Base-by-base conservation (phyloP, 2,113 vertebrate species). In the Chloroceryle aenea region DNA sequence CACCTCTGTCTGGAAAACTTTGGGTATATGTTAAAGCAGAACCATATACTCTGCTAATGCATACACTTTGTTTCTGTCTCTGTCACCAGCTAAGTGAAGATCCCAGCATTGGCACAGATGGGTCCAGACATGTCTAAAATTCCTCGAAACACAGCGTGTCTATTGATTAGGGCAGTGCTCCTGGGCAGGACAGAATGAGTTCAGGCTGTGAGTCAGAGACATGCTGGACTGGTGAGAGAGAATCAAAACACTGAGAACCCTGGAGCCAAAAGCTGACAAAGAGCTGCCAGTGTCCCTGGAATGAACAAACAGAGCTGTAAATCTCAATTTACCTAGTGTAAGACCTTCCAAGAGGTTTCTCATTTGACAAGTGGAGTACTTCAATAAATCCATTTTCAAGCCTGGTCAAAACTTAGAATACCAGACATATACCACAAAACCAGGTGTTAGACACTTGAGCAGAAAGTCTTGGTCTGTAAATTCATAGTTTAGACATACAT, bases 221-320 rank as follows among this genome's bases (percentile, higher is more conserved):
- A 27, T 26, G 38, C 1, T 27, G 47, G 7, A 5, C 36, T 84
- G 64, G 12, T 5, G 2, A 74, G n/a, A 73, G 11, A 64, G 4
- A 5, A 5, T 27, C 23, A 66, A 40, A 79, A 79, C 21, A 32
- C 14, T 5, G 22, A 76, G 36, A 66, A 56, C 4, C 4, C 26
- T n/a, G 23, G 26, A 80, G 26, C 12, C 40, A 69, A 73, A 87
- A 43, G 12, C 26, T 3, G 1, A 10, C 0, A 0, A 61, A 79
- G 5, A 0, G 0, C 45, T 84, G n/a, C 11, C 42, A 43, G 21
- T 45, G 7, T 52, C 18, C 15, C 21, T 36, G 36, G 21, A 45
- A 1, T 1, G 48, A n/a, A 61, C 5, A 68, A 86, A 68, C 1
- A 1, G 40, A 69, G 16, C 5, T 83, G 36, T 19, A 69, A 83